These are phyloP conservation scores for Aradophagus sp. DNA, from an alignment of 1,140 invertebrate genomes.

Conservation along the genomic window DNA sequence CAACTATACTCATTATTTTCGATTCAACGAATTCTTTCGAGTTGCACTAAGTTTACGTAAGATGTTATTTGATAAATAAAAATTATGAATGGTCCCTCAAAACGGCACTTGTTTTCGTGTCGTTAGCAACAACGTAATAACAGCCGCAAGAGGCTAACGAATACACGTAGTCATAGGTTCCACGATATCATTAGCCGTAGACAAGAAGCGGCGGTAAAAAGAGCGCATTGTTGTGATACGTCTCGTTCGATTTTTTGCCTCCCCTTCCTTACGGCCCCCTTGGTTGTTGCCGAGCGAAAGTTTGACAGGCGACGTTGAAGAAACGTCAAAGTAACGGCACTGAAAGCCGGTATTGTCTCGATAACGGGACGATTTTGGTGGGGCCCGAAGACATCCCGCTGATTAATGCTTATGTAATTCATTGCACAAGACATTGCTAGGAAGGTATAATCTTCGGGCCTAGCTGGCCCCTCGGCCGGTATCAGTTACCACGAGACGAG, in stretches of 20 bases:
- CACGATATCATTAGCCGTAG: too few species aligned
- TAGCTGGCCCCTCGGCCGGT: slow-evolving; percentile 52
- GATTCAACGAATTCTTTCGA: too few species aligned
- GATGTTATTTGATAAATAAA: too few species aligned
- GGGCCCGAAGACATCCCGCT: slow-evolving; percentile 58
- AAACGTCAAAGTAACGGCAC: slow-evolving; percentile 54
- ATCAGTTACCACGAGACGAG: slow-evolving; percentile 60
- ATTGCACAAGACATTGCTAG: slow-evolving; percentile 70
- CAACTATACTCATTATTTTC: too few species aligned
- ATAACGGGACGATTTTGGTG: slow-evolving; percentile 61
- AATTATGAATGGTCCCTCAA: too few species aligned
- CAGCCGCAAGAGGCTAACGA: too few species aligned
- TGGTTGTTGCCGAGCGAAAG: slow-evolving; percentile 44
- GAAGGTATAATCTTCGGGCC: slow-evolving; percentile 64
- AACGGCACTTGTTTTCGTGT: too few species aligned
- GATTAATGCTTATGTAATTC: slow-evolving; percentile 73
- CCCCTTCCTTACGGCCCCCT: too few species aligned
- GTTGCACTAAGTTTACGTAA: too few species aligned
- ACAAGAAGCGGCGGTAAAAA: slow-evolving; percentile 31
- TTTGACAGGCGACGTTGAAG: slow-evolving; percentile 56
- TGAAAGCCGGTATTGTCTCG: slow-evolving; percentile 58
- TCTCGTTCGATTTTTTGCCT: too few species aligned
- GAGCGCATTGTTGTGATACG: slow-evolving; percentile 48
- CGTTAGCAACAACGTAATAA: too few species aligned
- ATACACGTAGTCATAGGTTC: too few species aligned